phyloP scores from a whole-genome alignment of 92 coral and sea anemone species.

The Phenganax subtilis region DNA sequence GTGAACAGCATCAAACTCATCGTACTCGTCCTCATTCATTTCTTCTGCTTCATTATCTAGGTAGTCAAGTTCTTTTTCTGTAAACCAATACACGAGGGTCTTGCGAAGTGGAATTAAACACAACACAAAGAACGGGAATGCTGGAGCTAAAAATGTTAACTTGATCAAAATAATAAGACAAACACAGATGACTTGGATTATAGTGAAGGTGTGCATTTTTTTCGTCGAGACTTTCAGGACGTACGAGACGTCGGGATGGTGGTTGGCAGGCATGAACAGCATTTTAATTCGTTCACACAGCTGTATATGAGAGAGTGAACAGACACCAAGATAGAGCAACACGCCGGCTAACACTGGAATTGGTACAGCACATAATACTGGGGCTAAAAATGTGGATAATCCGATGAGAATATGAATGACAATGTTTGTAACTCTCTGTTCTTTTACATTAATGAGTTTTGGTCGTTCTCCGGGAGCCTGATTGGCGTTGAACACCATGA shows the following conservation, averaged over 20 bases:
- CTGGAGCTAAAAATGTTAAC: conserved; percentile 65
- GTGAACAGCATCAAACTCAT: conserved; percentile 84
- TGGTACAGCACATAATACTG: conserved; percentile 79
- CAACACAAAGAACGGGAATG: conserved; percentile 76
- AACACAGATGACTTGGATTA: conserved; percentile 75
- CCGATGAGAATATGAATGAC: conserved; percentile 89
- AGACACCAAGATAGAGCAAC: conserved; percentile 81
- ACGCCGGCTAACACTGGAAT: conserved; percentile 91
- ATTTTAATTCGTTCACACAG: conserved; percentile 78
- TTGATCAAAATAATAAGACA: conserved; percentile 64
- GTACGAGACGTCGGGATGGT: conserved; percentile 79
- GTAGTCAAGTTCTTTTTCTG: conserved; percentile 68
- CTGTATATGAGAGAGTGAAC: conserved; percentile 85
- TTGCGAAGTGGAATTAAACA: conserved; percentile 85
- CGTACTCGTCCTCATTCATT: conserved; percentile 80
- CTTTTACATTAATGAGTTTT: conserved; percentile 69
- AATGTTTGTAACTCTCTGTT: conserved; percentile 87
- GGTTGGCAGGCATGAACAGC: conserved; percentile 66
- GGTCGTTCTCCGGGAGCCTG: conserved; percentile 98
- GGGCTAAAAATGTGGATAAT: conserved; percentile 67
- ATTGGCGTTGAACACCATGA: conserved; percentile 72
- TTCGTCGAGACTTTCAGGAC: conserved; percentile 74
- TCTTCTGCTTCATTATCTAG: conserved; percentile 91
- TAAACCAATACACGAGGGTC: conserved; percentile 67
- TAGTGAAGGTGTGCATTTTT: conserved; percentile 86